Conservation (phyloP, 2,888 invertebrate genomes). For the Chaitophorus viminalis region DNA sequence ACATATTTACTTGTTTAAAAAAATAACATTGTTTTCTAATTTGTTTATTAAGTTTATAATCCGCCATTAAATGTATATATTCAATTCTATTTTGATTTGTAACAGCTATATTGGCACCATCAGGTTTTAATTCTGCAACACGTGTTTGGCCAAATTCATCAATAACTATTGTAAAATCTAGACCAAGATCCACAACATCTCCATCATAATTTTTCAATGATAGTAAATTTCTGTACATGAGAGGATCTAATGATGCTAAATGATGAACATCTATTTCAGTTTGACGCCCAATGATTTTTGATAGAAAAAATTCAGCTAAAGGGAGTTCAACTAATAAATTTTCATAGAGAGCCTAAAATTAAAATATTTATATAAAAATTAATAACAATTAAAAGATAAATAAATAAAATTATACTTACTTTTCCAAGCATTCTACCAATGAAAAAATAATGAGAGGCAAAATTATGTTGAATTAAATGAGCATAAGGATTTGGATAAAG, state of each 20-base stretch:
- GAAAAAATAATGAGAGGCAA: slow-evolving; percentile 90
- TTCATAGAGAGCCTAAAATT: slow-evolving; percentile 86
- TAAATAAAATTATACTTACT: slow-evolving; percentile 68
- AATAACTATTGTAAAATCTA: slow-evolving; percentile 92
- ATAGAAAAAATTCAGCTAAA: slow-evolving; percentile 94
- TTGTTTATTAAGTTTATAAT: slow-evolving; percentile 93
- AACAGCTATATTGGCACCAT: slow-evolving; percentile 89
- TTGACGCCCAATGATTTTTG: slow-evolving; percentile 83
- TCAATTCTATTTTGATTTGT: slow-evolving; percentile 93
- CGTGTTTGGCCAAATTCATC: slow-evolving; percentile 89
- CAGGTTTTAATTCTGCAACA: slow-evolving; percentile 89
- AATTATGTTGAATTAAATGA: slow-evolving; percentile 84
- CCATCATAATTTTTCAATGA: slow-evolving; percentile 86
- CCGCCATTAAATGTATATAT: slow-evolving; percentile 95
- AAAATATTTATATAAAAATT: slow-evolving; percentile 5
- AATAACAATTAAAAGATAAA: slow-evolving; percentile 33
- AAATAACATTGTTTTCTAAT: slow-evolving; percentile 86
- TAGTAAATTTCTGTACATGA: slow-evolving; percentile 88
- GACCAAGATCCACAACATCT: slow-evolving; percentile 86
- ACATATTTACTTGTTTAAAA: slow-evolving; percentile 72
- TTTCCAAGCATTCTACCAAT: slow-evolving; percentile 94
- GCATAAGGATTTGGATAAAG: slow-evolving; percentile 97
- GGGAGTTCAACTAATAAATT: slow-evolving; percentile 94
- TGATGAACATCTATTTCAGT: slow-evolving; percentile 89
- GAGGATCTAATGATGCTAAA: slow-evolving; percentile 91